Base-by-base conservation (phyloP, 1,140 invertebrate genomes). In the Bombus superbus region DNA sequence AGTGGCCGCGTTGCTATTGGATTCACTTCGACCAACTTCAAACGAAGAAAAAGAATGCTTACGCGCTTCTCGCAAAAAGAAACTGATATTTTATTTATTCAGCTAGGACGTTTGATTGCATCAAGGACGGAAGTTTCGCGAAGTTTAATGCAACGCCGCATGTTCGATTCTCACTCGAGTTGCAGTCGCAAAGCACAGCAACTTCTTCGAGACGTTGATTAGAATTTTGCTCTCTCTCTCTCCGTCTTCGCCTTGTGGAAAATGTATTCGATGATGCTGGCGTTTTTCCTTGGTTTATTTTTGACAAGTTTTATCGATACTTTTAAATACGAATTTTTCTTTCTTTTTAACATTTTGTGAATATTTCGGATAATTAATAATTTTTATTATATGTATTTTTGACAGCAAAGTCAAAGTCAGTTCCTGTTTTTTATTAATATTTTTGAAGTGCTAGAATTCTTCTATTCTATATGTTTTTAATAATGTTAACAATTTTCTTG, bases 71-170 rank as follows among this genome's bases (percentile, higher is more conserved):
- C 44, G 9, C 6, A 11, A 64, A 32, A 64, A 64, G 62, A 15
- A 64, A 18, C 13, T 38, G 57, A 69, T 68, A 62, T 84, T 57
- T 84, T 42, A 78, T 78, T 84, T 62, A 69, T 32, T 25, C 66
- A 15, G 5, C n/a, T 15, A 66, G 35, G 13, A 25, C 8, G 44
- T 74, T 47, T 42, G 42, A 71, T 57, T 59, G 10, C 38, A 15
- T 38, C 28, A 2, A 38, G 10, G 13, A 9, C 5, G 1, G 13
- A 69, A 35, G 35, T 35, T 73, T 25, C 25, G 11, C 28, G 32
- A 68, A 35, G 15, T 57, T 78, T 74, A 44, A 47, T 42, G 32
- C 4, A 6, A 66, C 32, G 28, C 4, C 18, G 11, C 69, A 5
- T 42, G 38, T n/a, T 35, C 22, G 6, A 76, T 69, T 62, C 69